These are phyloP conservation scores for Brachypterus glaber DNA, from an alignment of 2,888 invertebrate species.

Conservation along the genomic window DNA sequence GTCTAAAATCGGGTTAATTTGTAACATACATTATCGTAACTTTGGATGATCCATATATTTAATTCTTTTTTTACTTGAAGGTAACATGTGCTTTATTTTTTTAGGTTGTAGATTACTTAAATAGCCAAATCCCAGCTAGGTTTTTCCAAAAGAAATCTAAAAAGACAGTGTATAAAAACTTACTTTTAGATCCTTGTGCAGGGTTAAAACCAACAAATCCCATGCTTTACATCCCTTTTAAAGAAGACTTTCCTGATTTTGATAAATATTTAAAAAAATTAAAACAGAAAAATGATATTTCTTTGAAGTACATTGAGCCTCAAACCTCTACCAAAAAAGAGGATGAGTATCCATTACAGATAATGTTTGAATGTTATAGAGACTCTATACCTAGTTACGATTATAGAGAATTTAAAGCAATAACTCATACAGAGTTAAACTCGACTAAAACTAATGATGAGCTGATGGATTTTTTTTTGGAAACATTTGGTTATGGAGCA, in stretches of 20 bases:
- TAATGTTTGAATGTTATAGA: slow-evolving; percentile 28
- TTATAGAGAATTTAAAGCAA: slow-evolving; percentile 28
- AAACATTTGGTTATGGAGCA: slow-evolving; percentile 75
- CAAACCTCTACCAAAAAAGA: slow-evolving; percentile 5
- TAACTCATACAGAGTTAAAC: slow-evolving; percentile 24
- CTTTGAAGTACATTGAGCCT: slow-evolving; percentile 21
- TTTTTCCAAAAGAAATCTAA: slow-evolving; percentile 12
- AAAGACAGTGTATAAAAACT: slow-evolving; percentile 7
- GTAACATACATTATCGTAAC: too few relatives aligned
- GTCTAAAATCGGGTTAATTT: too few relatives aligned
- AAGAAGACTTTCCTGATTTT: slow-evolving; percentile 25
- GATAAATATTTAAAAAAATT: slow-evolving; percentile 20
- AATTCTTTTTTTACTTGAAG: too few relatives aligned
- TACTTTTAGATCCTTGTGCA: slow-evolving; percentile 13
- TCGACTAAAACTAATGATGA: slow-evolving; percentile 41
- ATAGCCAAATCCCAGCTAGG: slow-evolving; percentile 21
- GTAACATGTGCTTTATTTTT: too few relatives aligned
- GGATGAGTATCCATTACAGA: slow-evolving; percentile 22
- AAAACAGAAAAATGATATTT: slow-evolving; percentile 20
- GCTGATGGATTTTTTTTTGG: slow-evolving; percentile 76
- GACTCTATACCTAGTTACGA: slow-evolving; percentile 26
- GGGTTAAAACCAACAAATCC: slow-evolving; percentile 18
- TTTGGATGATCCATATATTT: too few relatives aligned
- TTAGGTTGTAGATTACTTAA: slow-evolving; percentile 24
- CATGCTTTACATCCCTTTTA: slow-evolving; percentile 27